A percentile compares a stretch with the other conserved stretches of the same genome.
These are phyloP conservation scores for Anarrhichthys ocellatus DNA, from an alignment of 2,113 vertebrate species.

Conservation along the genomic window DNA sequence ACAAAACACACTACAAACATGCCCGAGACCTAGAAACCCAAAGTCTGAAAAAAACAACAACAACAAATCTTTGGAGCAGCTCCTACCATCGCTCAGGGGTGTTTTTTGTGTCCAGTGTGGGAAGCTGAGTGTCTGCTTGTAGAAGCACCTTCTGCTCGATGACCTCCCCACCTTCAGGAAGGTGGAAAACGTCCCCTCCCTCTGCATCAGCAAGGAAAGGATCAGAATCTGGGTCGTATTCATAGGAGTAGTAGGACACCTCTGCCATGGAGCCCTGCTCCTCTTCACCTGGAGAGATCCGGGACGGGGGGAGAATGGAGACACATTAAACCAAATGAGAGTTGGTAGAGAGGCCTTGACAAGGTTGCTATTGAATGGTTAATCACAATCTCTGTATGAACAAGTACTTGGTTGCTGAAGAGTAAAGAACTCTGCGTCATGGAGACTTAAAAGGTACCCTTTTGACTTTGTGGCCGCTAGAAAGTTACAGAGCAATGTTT, in stretches of 20 bases:
- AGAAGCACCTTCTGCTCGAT: slow-evolving; percentile 51
- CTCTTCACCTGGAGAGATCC: slow-evolving; percentile 79
- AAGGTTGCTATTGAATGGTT: not conserved
- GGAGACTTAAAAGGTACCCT: not conserved
- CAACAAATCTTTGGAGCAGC: not conserved
- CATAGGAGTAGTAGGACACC: slow-evolving; percentile 90
- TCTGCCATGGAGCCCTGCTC: slow-evolving; percentile 84
- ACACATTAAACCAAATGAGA: not conserved
- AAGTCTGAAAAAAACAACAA: not conserved
- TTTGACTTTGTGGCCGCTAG: not conserved
- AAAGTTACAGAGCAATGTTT: not conserved
- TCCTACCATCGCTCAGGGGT: slow-evolving; percentile 83
- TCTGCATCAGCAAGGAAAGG: slow-evolving; percentile 82
- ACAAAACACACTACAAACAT: not conserved
- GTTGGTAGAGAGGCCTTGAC: not conserved
- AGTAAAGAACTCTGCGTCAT: not conserved
- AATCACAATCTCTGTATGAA: not conserved
- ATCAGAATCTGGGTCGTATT: slow-evolving; percentile 87
- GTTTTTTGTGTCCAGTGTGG: slow-evolving; percentile 77
- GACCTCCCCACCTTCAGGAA: slow-evolving; percentile 64
- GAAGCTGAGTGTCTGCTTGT: slow-evolving; percentile 62
- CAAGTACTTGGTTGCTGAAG: not conserved
- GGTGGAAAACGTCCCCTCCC: slow-evolving; percentile 71
- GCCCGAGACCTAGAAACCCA: not conserved
- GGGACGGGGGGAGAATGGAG: not conserved